phyloP scores from a whole-genome alignment of 2,888 invertebrate genomes.

The Choristoneura rosaceana region DNA sequence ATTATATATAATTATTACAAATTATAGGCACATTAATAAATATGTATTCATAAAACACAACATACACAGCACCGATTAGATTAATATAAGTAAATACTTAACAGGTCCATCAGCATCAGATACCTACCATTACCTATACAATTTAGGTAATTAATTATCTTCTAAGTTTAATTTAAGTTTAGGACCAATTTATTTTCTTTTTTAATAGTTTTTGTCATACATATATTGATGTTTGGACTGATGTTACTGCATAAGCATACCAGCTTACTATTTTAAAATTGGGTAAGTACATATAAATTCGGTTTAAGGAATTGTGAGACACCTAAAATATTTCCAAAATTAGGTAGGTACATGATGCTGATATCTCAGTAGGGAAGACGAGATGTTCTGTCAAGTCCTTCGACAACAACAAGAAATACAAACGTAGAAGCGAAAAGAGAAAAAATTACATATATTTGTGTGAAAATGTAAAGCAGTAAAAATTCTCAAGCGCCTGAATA shows the following conservation, averaged over 20 bases:
- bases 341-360: background rate
- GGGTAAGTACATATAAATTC: no score
- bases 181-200: background rate
- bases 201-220: background rate
- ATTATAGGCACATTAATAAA: background rate
- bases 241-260: no score
- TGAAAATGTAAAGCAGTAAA: background rate
- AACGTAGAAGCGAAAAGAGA: background rate
- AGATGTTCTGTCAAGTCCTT: background rate
- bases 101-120: background rate
- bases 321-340: background rate
- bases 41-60: background rate
- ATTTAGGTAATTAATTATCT: no score
- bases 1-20: background rate
- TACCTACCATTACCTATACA: background rate
- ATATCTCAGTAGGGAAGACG: background rate
- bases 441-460: background rate
- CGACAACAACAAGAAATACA: background rate
- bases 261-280: no score
- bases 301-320: no score
- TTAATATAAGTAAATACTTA: background rate
- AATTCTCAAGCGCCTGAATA: background rate
- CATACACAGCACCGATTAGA: constrained; percentile 4
- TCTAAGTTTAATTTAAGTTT: background rate
- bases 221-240: no score